Conservation (phyloP, 2,797 vertebrate genomes). For the Falco rusticolus region DNA sequence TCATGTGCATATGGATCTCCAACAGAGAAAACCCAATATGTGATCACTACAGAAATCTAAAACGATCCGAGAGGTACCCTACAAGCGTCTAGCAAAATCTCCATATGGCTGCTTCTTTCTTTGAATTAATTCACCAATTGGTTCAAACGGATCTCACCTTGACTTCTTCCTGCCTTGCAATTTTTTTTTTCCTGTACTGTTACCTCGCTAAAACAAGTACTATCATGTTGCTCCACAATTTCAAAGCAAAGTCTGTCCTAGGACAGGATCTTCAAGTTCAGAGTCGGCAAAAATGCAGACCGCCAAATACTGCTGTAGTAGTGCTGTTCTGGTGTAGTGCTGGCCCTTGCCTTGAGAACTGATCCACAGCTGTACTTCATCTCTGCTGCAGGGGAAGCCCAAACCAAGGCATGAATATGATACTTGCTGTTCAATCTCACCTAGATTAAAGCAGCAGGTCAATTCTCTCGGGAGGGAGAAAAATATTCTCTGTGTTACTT, state of each 20-base stretch:
- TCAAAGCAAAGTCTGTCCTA: background rate
- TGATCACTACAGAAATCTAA: background rate
- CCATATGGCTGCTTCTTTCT: background rate
- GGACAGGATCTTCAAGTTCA: background rate
- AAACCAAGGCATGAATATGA: background rate
- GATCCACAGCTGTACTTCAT: background rate
- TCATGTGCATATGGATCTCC: background rate
- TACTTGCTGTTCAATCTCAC: background rate
- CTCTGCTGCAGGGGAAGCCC: background rate
- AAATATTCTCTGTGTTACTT: background rate
- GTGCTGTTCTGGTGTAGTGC: rapidly evolving
- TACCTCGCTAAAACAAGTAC: background rate
- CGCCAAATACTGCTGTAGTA: background rate
- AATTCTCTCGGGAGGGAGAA: background rate
- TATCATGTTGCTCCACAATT: background rate
- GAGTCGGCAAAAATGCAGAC: background rate
- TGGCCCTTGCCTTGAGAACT: background rate
- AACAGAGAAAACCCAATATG: background rate
- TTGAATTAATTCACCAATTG: background rate
- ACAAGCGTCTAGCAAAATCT: background rate
- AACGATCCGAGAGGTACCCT: background rate
- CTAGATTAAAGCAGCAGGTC: background rate
- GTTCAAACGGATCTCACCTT: background rate
- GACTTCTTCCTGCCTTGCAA: background rate
- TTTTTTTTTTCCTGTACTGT: background rate